Conservation (phyloP, 1,140 invertebrate genomes). For the Dendroctonus valens region DNA sequence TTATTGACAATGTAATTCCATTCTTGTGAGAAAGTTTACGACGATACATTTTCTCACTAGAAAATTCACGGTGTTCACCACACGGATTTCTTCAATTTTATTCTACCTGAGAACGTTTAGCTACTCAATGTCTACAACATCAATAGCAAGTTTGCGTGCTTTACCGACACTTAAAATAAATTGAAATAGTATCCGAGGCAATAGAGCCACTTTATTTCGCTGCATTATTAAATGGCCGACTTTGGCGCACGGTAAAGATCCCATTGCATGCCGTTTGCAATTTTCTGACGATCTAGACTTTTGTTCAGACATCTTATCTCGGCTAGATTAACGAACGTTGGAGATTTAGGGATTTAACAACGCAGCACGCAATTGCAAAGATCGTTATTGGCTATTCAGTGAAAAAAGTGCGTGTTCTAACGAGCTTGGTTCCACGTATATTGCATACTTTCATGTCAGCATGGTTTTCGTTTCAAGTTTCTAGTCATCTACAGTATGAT, state of each 20-base stretch:
- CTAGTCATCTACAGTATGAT: no score
- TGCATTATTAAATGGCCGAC: slow-evolving; percentile 1
- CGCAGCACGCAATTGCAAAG: slow-evolving; percentile 5
- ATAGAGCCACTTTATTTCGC: slow-evolving; percentile 5
- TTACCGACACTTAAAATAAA: slow-evolving; percentile 5
- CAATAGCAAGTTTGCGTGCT: slow-evolving; percentile 4
- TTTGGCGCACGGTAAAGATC: slow-evolving; percentile 3
- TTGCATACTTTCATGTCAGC: no score
- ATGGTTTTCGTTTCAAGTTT: no score
- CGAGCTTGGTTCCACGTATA: no score
- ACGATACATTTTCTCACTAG: no score
- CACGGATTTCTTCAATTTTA: no score
- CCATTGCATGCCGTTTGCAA: slow-evolving; percentile 8
- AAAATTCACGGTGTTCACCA: no score
- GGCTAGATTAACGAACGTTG: slow-evolving; percentile 6
- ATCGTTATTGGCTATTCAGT: no score
- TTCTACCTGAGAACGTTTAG: no score
- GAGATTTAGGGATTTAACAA: slow-evolving; percentile 9
- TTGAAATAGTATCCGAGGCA: slow-evolving; percentile 1
- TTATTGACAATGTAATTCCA: no score
- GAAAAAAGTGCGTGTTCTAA: no score
- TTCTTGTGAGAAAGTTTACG: no score
- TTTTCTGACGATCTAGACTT: slow-evolving; percentile 5
- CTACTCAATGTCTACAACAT: neutral
- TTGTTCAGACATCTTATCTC: slow-evolving; percentile 7